These are phyloP conservation scores for Austrofundulus limnaeus DNA, from an alignment of 2,113 vertebrate genomes.

Conservation along the genomic window DNA sequence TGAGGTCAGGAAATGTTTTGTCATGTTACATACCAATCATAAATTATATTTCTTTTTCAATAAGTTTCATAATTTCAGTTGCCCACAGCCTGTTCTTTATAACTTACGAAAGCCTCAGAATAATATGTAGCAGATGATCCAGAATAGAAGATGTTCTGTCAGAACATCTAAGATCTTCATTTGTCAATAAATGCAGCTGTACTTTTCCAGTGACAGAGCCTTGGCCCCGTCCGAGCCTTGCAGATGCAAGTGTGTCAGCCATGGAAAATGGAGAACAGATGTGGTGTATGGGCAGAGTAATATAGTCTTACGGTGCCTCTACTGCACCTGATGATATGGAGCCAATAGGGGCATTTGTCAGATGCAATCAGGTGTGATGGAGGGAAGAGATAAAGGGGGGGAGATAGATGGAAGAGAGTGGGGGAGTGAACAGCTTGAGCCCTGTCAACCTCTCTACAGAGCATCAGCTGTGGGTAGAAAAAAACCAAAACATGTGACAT, in stretches of 20 bases:
- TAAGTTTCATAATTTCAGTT: background rate
- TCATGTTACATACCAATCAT: no score
- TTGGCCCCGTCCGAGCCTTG: slow-evolving; percentile 58
- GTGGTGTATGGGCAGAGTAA: slow-evolving; percentile 73
- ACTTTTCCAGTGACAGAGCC: slow-evolving; percentile 51
- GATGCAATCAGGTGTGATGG: slow-evolving; percentile 80
- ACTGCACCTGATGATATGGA: slow-evolving; percentile 76
- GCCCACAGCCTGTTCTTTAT: background rate
- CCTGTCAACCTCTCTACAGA: slow-evolving; percentile 65
- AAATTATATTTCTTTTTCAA: background rate
- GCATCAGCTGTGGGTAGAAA: slow-evolving; percentile 66
- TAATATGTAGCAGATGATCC: slow-evolving; percentile 46
- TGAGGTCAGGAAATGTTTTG: no score
- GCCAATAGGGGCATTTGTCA: slow-evolving; percentile 79
- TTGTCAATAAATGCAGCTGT: slow-evolving; percentile 33
- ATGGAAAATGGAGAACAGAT: slow-evolving; percentile 73
- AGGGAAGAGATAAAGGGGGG: slow-evolving; percentile 54
- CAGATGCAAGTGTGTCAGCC: slow-evolving; percentile 64
- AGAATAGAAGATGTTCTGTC: slow-evolving; percentile 39
- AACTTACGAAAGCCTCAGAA: background rate
- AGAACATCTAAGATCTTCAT: slow-evolving; percentile 47
- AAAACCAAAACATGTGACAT: slow-evolving; percentile 47
- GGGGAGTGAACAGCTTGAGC: slow-evolving; percentile 60
- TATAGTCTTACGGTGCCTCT: slow-evolving; percentile 75
- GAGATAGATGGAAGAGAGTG: slow-evolving; percentile 29